Conservation (phyloP, 1,140 invertebrate genomes). For the Brachionus angularis region DNA sequence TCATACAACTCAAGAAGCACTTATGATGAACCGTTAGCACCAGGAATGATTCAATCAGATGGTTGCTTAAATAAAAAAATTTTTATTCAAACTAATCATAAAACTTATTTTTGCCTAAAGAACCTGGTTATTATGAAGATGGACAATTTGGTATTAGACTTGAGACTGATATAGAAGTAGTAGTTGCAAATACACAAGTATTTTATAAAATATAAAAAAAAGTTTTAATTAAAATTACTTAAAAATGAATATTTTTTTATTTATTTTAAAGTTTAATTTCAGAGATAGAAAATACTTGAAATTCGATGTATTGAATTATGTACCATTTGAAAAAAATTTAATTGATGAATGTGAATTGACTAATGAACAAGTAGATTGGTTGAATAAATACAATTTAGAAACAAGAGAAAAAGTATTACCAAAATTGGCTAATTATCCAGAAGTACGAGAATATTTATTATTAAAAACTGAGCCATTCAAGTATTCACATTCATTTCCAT, state of each 20-base stretch:
- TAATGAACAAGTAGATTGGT: slow-evolving; percentile 60
- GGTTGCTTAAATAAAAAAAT: background rate
- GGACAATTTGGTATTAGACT: slow-evolving; percentile 85
- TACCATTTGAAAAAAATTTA: slow-evolving; percentile 85
- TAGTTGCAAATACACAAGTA: slow-evolving; percentile 9
- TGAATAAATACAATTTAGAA: slow-evolving; percentile 73
- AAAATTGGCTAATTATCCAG: slow-evolving; percentile 15
- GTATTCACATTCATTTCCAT: slow-evolving; percentile 8
- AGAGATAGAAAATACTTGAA: slow-evolving; percentile 61
- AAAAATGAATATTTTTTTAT: no score
- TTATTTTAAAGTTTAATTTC: slow-evolving; percentile 23
- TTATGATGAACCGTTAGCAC: slow-evolving; percentile 46
- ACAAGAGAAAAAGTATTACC: slow-evolving; percentile 15
- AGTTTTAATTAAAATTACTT: background rate
- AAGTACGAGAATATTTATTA: slow-evolving; percentile 12
- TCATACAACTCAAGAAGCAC: background rate
- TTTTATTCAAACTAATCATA: background rate
- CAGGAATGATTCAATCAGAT: slow-evolving; percentile 44
- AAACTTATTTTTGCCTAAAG: slow-evolving; percentile 46
- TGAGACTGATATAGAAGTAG: slow-evolving; percentile 79
- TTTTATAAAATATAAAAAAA: background rate
- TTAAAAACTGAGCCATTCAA: slow-evolving; percentile 26
- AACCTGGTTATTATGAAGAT: slow-evolving; percentile 69
- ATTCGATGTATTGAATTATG: slow-evolving; percentile 85
- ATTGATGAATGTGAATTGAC: slow-evolving; percentile 74